phyloP scores from a whole-genome alignment of 2,797 vertebrate species.

The Peromyscus eremicus region DNA sequence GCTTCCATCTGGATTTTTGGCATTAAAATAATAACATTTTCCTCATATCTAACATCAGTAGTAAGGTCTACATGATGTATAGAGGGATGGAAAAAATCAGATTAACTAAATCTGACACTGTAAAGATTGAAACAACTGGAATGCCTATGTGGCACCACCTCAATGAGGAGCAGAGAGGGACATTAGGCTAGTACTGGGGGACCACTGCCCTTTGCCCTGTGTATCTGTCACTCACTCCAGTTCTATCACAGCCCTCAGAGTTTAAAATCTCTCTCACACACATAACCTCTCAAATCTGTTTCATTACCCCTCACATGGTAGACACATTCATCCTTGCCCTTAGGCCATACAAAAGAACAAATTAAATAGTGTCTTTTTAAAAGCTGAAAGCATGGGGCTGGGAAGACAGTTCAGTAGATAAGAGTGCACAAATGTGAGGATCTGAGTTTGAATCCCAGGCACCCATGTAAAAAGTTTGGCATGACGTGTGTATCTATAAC shows the following conservation, averaged over 20 bases:
- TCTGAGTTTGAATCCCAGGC: not conserved
- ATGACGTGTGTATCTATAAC: not conserved
- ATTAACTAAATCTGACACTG: not conserved
- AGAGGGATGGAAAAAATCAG: not conserved
- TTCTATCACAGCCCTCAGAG: not conserved
- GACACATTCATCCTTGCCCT: not conserved
- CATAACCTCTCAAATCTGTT: not conserved
- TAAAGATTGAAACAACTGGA: not conserved
- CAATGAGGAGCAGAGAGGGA: not conserved
- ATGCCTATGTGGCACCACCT: not conserved
- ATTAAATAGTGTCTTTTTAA: not conserved
- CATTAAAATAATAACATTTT: not conserved
- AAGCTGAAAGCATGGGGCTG: not conserved
- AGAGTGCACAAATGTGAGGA: not conserved
- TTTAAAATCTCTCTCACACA: not conserved
- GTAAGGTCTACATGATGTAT: not conserved
- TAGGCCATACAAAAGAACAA: not conserved
- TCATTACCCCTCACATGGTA: not conserved
- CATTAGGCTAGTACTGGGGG: not conserved
- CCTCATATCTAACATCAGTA: not conserved
- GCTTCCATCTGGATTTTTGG: slow-evolving; percentile 55
- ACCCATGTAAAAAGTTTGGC: not conserved
- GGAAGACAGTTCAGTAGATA: not conserved
- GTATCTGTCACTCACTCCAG: not conserved
- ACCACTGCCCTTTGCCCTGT: not conserved